Conservation (phyloP, 1,140 invertebrate species). For the Lutraria rhynchaena region DNA sequence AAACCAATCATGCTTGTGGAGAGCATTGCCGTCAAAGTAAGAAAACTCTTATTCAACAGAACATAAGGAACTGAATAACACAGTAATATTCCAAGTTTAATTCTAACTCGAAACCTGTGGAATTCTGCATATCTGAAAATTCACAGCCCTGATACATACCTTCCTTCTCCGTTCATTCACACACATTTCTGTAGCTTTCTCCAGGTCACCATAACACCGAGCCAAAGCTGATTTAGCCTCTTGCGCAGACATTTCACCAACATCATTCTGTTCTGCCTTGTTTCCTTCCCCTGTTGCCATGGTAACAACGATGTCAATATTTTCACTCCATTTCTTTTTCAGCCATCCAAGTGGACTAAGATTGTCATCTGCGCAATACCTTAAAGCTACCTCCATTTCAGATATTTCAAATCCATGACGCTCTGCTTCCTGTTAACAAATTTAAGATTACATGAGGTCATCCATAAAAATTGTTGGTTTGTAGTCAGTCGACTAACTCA, state of each 20-base stretch:
- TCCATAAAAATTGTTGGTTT: no score
- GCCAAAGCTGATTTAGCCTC: conserved; percentile 41
- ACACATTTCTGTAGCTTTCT: conserved; percentile 34
- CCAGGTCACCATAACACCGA: not conserved
- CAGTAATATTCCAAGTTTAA: no score
- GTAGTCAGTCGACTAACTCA: no score
- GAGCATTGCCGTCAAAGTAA: no score
- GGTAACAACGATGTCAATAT: conserved; percentile 23
- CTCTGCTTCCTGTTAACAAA: conserved; percentile 38
- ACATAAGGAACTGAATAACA: no score
- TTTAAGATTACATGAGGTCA: no score
- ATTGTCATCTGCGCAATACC: not conserved
- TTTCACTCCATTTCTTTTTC: conserved; percentile 21
- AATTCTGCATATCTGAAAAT: no score
- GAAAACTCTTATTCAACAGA: no score
- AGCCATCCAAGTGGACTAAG: conserved; percentile 28
- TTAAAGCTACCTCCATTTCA: conserved; percentile 35
- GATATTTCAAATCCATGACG: conserved; percentile 10
- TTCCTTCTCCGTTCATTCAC: conserved; percentile 41
- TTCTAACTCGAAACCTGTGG: no score
- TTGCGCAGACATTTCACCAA: conserved; percentile 34
- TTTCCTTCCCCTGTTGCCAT: conserved; percentile 23
- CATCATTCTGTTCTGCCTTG: conserved; percentile 23
- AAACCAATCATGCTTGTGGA: no score
- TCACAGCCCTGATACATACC: conserved; percentile 20